Evolutionary conservation across 2,113 vertebrate species (phyloP).

Genomic region (Saiga tatarica): DNA sequence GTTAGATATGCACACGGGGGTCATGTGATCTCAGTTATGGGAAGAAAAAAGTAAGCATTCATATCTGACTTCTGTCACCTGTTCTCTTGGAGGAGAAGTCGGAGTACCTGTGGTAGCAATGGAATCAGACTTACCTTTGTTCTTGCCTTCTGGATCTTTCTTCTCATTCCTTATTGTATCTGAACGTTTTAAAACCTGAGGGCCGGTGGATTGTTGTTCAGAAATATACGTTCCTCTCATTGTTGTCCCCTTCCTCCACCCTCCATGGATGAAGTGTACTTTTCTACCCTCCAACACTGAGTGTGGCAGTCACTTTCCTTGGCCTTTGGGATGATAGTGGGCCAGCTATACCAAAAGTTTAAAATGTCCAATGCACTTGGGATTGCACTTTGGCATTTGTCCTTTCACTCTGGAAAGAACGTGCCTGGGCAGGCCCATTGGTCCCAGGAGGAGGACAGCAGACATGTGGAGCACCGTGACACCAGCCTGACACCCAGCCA

Average conservation of each 20-base stretch:
- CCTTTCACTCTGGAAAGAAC: neutral
- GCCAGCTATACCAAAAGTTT: neutral
- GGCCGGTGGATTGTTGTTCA: neutral
- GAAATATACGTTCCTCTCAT: neutral
- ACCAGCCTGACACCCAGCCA: neutral
- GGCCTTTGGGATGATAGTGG: neutral
- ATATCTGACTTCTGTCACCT: neutral
- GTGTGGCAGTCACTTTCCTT: neutral
- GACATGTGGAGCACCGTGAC: accelerated
- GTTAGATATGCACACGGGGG: accelerated
- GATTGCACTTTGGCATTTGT: neutral
- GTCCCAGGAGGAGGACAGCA: neutral
- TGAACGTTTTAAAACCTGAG: neutral
- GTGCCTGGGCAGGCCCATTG: neutral
- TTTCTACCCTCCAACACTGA: neutral
- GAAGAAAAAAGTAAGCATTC: neutral
- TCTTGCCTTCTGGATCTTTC: neutral
- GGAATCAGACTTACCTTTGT: neutral
- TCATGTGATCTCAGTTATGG: neutral
- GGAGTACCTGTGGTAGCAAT: too few relatives aligned
- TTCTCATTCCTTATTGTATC: neutral
- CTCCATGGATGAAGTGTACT: neutral
- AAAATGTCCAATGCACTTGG: neutral
- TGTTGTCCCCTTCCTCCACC: accelerated
- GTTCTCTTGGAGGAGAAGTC: neutral